These are phyloP conservation scores for Cheilosia pagana DNA, from an alignment of 2,888 invertebrate species.

Conservation along the genomic window DNA sequence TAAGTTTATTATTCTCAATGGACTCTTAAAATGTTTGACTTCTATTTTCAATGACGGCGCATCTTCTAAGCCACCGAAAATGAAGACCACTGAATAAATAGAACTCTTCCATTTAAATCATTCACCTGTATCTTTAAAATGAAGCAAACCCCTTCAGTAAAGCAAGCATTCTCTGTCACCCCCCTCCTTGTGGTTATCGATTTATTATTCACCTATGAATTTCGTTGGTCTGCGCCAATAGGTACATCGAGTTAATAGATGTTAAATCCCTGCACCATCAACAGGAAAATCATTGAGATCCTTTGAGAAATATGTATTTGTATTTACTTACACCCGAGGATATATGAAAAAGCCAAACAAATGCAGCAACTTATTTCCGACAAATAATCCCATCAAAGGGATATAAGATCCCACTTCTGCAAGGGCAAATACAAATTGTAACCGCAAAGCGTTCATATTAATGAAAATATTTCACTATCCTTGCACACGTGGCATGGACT, in stretches of 20 bases:
- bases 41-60: no score
- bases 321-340: background rate
- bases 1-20: no score
- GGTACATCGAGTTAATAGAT: background rate
- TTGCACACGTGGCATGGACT: background rate
- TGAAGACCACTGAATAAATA: no score
- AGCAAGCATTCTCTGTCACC: background rate
- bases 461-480: background rate
- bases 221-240: background rate
- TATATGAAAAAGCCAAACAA: background rate
- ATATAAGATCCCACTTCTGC: background rate
- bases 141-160: no score
- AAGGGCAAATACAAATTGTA: background rate
- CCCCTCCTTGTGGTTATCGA: background rate
- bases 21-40: no score
- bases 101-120: no score
- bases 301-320: conserved; percentile 9
- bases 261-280: background rate
- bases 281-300: background rate
- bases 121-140: no score
- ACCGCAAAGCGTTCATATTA: background rate
- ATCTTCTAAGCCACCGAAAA: no score
- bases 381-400: conserved; percentile 12
- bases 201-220: background rate
- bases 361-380: background rate